Base-by-base conservation (phyloP, 2,113 vertebrate species). In the Scomber japonicus region DNA sequence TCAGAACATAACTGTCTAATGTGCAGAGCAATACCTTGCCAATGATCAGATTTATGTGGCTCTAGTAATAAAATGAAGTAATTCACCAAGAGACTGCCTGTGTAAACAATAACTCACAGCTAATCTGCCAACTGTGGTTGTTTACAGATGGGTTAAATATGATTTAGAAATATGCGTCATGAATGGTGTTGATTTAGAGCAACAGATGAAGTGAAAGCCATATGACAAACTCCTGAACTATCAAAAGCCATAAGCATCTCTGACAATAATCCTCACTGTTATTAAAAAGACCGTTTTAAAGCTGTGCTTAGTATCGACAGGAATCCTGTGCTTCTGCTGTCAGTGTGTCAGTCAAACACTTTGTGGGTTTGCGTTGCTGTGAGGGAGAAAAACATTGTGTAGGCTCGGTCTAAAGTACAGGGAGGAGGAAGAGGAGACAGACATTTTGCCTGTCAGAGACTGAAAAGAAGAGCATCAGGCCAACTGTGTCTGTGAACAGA, bases 151-250 rank as follows among this genome's bases (percentile, higher is more conserved):
- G 24, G 66, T 60, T 45, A 15, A 45, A 59, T 70, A 16, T 16
- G 50, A 66, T 51, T 65, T 66, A 24, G 21, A 85, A 45, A 63
- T 21, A 40, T 84, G 64, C 40, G 76, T 83, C 72, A 78, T 61
- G 61, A 16, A 17, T 14, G 11, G 24, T 75, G 71, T 54, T 19
- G 62, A 81, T 77, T 40, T 54, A 21, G 63, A 87, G 84, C 84
- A 90, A 92, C 88, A 85, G 81, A 86, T 86, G 48, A 84, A 84
- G 19, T 61, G 78, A 83, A 91, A 93, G 88, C 88, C 92, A 88
- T 88, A 86, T 2, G 49, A 82, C 24, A 53, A 82, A 84, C 69
- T 81, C 46, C 24, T 70, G 5, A 84, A 77, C 57, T 69, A 65
- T 70, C 62, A 72, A 56, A 88, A 92, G 90, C 90, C 89, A 90